Evolutionary conservation across 2,888 invertebrate species (phyloP), one percentile per base, ranked within the genome.

Genomic region (Parnassius mnemosyne): DNA sequence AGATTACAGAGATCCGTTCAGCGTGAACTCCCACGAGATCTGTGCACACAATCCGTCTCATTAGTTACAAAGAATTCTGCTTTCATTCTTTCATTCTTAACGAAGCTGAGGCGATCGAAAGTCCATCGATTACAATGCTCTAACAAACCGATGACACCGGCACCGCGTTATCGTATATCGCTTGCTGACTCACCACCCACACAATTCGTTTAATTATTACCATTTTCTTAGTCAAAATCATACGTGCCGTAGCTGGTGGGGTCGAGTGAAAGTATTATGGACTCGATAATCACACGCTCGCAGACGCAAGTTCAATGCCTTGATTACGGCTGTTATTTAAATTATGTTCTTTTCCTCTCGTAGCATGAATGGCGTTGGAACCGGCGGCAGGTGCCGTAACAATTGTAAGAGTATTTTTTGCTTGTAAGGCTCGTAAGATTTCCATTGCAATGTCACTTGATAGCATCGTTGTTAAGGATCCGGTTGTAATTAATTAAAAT

Each of bases 251-350:
- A 84, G 83, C 82, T 76, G 76, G 70, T 73, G 72, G 75, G 71
- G 65, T 72, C 66, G 73, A 87, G 91, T 87, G 90, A 91, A 90
- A 90, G 91, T 89, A 86, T 87, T 85, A 84, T 86, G 81, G 83
- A 85, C 84, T 73, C 69, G 71, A 74, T 85, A 84, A 85, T 86
- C 84, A 84, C 82, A 83, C 78, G 81, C 76, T 77, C 75, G 76
- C 79, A 74, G 80, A 77, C 71, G 79, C 88, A 90, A 89, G 90
- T 90, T 90, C 90, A 91, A 87, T 91, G 90, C 81, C 87, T 90
- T 82, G 82, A 86, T 89, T 87, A 88, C 85, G 84, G 80, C 80
- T 81, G 80, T 84, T 87, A 85, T 83, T 83, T 76, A 81, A 85
- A 85, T 82, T 85, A 84, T 81, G 79, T 84, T 82, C 73, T 80